Base-by-base conservation (phyloP, 2,888 invertebrate species). In the Nebria brevicollis region DNA sequence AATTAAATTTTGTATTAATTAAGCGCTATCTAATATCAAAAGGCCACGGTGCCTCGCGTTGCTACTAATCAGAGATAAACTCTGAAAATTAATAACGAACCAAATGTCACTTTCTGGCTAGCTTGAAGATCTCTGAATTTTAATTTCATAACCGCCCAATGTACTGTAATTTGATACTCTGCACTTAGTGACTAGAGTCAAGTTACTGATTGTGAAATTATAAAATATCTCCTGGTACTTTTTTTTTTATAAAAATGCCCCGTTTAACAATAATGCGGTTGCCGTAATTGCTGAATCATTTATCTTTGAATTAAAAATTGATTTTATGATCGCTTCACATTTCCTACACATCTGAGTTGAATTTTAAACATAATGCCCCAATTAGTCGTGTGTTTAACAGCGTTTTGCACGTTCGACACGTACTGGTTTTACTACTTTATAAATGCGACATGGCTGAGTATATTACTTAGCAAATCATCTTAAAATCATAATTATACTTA, bases 321-420 rank as follows among this genome's bases (percentile, higher is more conserved):
- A 54, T 54, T 54, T 54, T 54, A 54, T 54, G 8, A 54, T 54
- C 54, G 54, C 11, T 54, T 34, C 20, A 11, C 20, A 75, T 15
- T 65, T 34, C 66, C 66, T 15, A n/a, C 20, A n/a, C 25, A 66
- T 66, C 68, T 76, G 66, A 7, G 20, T 34, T 66, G 25, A 76
- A 65, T 66, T 76, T 26, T 13, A 15, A 34, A 11, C 68, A 77
- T 77, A 77, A 70, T 77, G 68, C 66, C 26, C 77, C 68, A 41
- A 68, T 25, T 43, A 77, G 70, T 68, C 25, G 41, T 5, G 41
- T 68, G 77, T 77, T 77, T 77, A 64, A 70, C 25, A 54, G 42
- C 70, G 43, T 77, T 77, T 77, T 70, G 77, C 66, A 77, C 68
- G 66, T 54, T 77, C 77, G 26, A 70, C 77, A 77, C 77, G 77